Evolutionary conservation across 2,797 vertebrate genomes (phyloP).

Genomic region (Margarornis squamiger): DNA sequence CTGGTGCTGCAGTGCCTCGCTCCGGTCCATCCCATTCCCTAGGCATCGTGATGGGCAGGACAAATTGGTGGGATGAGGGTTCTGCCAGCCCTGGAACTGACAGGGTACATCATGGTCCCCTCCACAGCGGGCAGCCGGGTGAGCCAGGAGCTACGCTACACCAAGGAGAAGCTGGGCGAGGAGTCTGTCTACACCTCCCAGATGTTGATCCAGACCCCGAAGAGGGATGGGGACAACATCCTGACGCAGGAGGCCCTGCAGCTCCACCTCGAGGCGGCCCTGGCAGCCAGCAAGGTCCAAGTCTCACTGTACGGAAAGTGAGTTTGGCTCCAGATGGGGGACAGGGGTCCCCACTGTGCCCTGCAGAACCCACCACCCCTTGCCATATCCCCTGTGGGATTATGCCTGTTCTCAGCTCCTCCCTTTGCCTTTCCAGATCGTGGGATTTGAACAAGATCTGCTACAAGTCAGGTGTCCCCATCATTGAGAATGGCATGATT

Average conservation of each 20-base stretch:
- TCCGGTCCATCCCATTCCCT: background rate
- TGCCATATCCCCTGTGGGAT: accelerated
- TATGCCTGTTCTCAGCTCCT: background rate
- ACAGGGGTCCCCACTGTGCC: accelerated
- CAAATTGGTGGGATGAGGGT: background rate
- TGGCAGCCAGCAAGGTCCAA: constrained; percentile 95
- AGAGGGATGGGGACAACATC: constrained; percentile 86
- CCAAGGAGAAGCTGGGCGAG: constrained; percentile 96
- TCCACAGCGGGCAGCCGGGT: constrained; percentile 91
- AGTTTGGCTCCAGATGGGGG: constrained; percentile 63
- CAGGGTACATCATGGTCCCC: background rate
- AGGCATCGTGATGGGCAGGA: background rate
- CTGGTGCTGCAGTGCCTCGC: accelerated
- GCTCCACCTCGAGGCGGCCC: constrained; percentile 92
- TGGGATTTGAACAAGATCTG: constrained; percentile 99
- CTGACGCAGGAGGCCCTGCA: constrained; percentile 91
- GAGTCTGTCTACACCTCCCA: constrained; percentile 95
- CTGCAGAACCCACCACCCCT: background rate
- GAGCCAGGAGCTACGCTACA: constrained; percentile 94
- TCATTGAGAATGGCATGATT: constrained; percentile 98
- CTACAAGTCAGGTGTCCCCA: constrained; percentile 96
- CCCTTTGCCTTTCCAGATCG: constrained; percentile 77
- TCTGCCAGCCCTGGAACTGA: background rate
- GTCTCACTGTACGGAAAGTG: constrained; percentile 98
- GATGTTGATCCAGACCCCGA: constrained; percentile 96